phyloP scores from a whole-genome alignment of 2,888 invertebrate genomes.

The Parnassius mnemosyne region DNA sequence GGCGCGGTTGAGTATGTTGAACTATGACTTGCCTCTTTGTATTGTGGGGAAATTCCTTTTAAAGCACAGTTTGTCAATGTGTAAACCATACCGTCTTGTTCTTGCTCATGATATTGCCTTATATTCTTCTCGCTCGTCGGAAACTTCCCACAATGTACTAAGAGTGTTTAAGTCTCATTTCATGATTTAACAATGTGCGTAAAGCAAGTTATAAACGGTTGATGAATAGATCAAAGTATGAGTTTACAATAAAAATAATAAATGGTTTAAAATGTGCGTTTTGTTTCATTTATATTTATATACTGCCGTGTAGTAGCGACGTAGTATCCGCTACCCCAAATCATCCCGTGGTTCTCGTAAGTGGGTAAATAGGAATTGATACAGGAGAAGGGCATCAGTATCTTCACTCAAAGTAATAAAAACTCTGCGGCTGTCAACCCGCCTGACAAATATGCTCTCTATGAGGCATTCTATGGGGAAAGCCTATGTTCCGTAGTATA shows the following conservation, averaged over 20 bases:
- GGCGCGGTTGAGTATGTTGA: slow-evolving; percentile 58
- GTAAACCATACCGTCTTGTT: slow-evolving; percentile 10
- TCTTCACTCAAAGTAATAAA: no score
- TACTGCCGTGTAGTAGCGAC: no score
- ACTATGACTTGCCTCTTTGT: slow-evolving; percentile 11
- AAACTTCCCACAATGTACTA: slow-evolving; percentile 38
- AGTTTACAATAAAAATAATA: slow-evolving; percentile 77
- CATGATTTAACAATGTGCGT: slow-evolving; percentile 61
- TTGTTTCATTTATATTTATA: slow-evolving; percentile 30
- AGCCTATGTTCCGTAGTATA: no score
- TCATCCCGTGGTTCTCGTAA: no score
- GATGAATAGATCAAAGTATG: slow-evolving; percentile 73
- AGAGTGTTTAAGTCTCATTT: slow-evolving; percentile 41
- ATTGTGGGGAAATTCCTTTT: slow-evolving; percentile 7
- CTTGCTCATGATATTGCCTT: slow-evolving; percentile 18
- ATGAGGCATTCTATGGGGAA: no score
- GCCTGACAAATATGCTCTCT: no score
- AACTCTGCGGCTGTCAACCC: no score
- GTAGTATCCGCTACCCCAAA: no score
- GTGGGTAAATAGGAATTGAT: no score
- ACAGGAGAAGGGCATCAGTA: no score
- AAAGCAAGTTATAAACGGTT: slow-evolving; percentile 71
- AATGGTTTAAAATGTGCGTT: slow-evolving; percentile 59
- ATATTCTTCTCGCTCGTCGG: slow-evolving; percentile 27
- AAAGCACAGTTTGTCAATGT: background rate